Base-by-base conservation (phyloP, 2,888 invertebrate genomes). In the Spisula solida region DNA sequence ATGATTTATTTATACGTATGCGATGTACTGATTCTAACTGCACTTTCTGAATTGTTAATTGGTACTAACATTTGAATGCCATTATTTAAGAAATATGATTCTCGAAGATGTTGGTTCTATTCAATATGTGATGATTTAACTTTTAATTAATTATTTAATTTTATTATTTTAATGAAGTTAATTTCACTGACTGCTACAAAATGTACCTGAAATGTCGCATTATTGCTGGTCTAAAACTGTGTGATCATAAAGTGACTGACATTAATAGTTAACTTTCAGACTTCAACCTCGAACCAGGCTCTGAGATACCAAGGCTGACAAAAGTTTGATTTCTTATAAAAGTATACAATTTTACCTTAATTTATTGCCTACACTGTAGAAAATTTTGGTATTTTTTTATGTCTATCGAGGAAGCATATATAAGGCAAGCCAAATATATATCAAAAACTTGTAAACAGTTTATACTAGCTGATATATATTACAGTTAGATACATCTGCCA, bases 381-480 rank as follows among this genome's bases (percentile, higher is more conserved):
- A 66, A 66, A 5, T 25, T 20, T 25, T 66, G 10, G 25, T 25
- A 25, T 66, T 66, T 25, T 66, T 66, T n/a, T 56, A 56, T 66
- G 25, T 66, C 10, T 66, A 66, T 8, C 25, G 10, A 20, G n/a
- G 60, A 66, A 66, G n/a, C 25, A 25, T 25, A 12, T 66, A 66
- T 66, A 25, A 66, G n/a, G n/a, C 20, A n/a, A 66, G 60, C 60
- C 60, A 66, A 66, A 25, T 66, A 66, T 66, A 66, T 25, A 66
- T 66, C 25, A n/a, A 25, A 66, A 66, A 25, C 6, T 66, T 66
- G 60, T 66, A 66, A 66, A 66, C 60, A 10, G 60, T 66, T 66
- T 66, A 66, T 66, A 25, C 60, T 4, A 25, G n/a, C 8, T 6
- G n/a, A 66, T n/a, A 66, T 66, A 66, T 66, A 25, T 25, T n/a